Evolutionary conservation across 2,888 invertebrate species (phyloP), one percentile per base, ranked within the genome.

Genomic region (Papilio protenor): DNA sequence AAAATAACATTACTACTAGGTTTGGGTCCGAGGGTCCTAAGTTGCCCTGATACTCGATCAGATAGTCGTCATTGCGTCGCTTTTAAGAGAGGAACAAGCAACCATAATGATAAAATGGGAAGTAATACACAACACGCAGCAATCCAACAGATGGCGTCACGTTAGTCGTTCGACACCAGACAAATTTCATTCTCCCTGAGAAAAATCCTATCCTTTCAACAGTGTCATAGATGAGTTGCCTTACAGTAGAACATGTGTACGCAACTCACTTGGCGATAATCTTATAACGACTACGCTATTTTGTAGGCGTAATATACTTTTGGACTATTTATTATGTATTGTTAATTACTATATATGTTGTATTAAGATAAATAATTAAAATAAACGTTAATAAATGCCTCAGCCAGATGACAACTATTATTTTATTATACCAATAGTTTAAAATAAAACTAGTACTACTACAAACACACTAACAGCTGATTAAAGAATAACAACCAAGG

Each of bases 341-440:
- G 94, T 94, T 94, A 94, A 94, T 94, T 94, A 94, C 94, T 94
- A 94, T 94, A 94, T 95, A 95, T 95, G 94, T 95, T 95, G 94
- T 95, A 94, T 91, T 94, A 94, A 94, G 93, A 93, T 93, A 92
- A 93, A 93, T 91, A 92, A 91, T 85, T 88, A 93, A 93, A 92
- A 93, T 94, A 94, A 94, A 95, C 94, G 94, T 95, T 94, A 95
- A 94, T 95, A 94, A 95, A 95, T 95, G 95, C 95, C 95, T 95
- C 95, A 95, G 95, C 94, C 95, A 95, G 92, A 93, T 87, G 87
- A 88, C 66, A 69, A 87, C 78, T 81, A 87, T 87, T 89, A 91
- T 92, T 93, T 84, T 87, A 89, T 90, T 76, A 70, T 78, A 59
- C 75, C 33, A 40, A 45, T 73, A 61, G 21, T 49, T 75, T 47